Evolutionary conservation across 1,140 invertebrate genomes (phyloP).

Genomic region (Calephelis virginiensis): DNA sequence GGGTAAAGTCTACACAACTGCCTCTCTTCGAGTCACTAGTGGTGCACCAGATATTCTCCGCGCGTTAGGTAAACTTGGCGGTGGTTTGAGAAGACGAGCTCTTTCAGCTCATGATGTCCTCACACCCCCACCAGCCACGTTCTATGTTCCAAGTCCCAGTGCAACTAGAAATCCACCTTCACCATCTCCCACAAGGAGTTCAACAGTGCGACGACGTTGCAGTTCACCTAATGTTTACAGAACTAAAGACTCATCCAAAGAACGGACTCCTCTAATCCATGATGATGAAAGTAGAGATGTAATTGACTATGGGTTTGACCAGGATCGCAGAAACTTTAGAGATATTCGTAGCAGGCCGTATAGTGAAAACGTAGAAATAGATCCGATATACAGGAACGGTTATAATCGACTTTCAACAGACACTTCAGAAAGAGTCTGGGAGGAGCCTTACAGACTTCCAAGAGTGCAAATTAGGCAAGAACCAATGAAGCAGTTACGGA

Average conservation of each 20-base stretch:
- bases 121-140: slow-evolving; percentile 79
- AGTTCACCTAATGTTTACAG: slow-evolving; percentile 75
- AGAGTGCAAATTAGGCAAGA: slow-evolving; percentile 63
- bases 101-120: slow-evolving; percentile 84
- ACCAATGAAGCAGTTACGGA: slow-evolving; percentile 57
- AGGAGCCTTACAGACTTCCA: slow-evolving; percentile 64
- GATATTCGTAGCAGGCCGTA: slow-evolving; percentile 66
- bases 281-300: slow-evolving; percentile 66
- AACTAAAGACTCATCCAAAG: slow-evolving; percentile 46
- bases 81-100: slow-evolving; percentile 81
- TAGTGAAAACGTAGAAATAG: slow-evolving; percentile 71
- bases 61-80: slow-evolving; percentile 83
- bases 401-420: slow-evolving; percentile 54
- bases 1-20: slow-evolving; percentile 80
- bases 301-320: slow-evolving; percentile 56
- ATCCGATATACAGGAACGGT: slow-evolving; percentile 60
- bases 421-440: slow-evolving; percentile 55
- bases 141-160: slow-evolving; percentile 84
- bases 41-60: slow-evolving; percentile 81
- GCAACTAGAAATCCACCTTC: slow-evolving; percentile 51
- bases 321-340: slow-evolving; percentile 52
- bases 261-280: slow-evolving; percentile 53
- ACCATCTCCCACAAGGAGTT: slow-evolving; percentile 55
- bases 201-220: slow-evolving; percentile 62
- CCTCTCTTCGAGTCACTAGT: slow-evolving; percentile 81